Evolutionary conservation across 2,888 invertebrate genomes (phyloP).

Genomic region (Lathronympha strigana): DNA sequence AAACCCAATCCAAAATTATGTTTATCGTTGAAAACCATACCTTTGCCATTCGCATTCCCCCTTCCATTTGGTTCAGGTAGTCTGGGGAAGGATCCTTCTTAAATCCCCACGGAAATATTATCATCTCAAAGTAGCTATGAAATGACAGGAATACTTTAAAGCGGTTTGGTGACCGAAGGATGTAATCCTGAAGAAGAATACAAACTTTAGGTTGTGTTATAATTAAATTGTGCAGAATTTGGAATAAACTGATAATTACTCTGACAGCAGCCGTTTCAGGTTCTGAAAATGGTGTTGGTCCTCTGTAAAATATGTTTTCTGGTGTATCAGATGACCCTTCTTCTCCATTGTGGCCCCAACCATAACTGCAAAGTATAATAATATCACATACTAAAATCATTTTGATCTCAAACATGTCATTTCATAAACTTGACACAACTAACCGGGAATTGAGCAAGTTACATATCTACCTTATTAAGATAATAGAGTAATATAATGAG

Average conservation of each 20-base stretch:
- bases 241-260: conserved; percentile 53
- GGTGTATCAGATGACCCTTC: conserved; percentile 92
- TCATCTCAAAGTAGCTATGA: conserved; percentile 76
- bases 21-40: conserved; percentile 43
- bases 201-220: not conserved
- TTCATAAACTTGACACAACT: too few relatives aligned
- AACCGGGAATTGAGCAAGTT: too few relatives aligned
- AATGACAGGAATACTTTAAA: conserved; percentile 77
- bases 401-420: too few relatives aligned
- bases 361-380: conserved; percentile 77
- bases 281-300: conserved; percentile 92
- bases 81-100: conserved; percentile 70
- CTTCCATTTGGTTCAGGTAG: conserved; percentile 70
- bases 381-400: too few relatives aligned
- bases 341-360: conserved; percentile 89
- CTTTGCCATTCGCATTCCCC: conserved; percentile 71
- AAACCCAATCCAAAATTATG: too few relatives aligned
- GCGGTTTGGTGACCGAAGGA: conserved; percentile 62
- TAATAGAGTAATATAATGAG: too few relatives aligned
- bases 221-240: too few relatives aligned
- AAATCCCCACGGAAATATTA: conserved; percentile 78
- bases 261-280: conserved; percentile 90
- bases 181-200: conserved; percentile 65
- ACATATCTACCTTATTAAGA: too few relatives aligned
- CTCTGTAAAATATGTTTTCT: conserved; percentile 91